A percentile compares a stretch with the other conserved stretches of the same genome.
Conservation (phyloP, 1,140 invertebrate species). For the Wiebesia pumilae region DNA sequence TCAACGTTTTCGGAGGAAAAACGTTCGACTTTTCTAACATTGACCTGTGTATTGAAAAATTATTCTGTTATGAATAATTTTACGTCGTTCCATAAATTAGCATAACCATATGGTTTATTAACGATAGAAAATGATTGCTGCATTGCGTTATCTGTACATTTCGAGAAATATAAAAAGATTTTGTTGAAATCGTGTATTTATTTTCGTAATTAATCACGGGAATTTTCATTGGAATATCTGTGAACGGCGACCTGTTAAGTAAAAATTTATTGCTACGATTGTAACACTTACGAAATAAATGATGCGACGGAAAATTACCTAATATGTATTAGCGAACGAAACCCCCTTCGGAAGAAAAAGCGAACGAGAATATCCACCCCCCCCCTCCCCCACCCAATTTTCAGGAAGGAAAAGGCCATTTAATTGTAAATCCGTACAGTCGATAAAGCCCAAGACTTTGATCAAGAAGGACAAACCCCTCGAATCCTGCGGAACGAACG, state of each 20-base stretch:
- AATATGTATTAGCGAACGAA: not conserved
- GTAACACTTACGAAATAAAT: not conserved
- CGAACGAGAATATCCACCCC: not conserved
- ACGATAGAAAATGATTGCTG: no score
- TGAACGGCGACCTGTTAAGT: not conserved
- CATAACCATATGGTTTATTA: no score
- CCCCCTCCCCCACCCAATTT: no score
- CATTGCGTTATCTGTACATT: no score
- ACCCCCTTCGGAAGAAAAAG: not conserved
- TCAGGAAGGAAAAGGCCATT: not conserved
- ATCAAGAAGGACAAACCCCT: conserved; percentile 1
- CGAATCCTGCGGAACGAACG: not conserved
- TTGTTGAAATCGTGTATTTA: no score
- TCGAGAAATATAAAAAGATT: no score
- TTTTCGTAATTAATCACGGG: not conserved
- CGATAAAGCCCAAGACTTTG: conserved; percentile 10
- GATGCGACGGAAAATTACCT: not conserved
- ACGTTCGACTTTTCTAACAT: no score
- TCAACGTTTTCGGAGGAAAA: no score
- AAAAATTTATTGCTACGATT: not conserved
- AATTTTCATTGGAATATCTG: not conserved
- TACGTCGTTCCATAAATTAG: no score
- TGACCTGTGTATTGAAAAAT: no score
- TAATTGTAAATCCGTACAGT: conserved; percentile 34
- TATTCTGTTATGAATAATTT: no score